Evolutionary conservation across 2,797 vertebrate species (phyloP), one percentile per base, ranked within the genome.

Genomic region (Xenentodon cancila): DNA sequence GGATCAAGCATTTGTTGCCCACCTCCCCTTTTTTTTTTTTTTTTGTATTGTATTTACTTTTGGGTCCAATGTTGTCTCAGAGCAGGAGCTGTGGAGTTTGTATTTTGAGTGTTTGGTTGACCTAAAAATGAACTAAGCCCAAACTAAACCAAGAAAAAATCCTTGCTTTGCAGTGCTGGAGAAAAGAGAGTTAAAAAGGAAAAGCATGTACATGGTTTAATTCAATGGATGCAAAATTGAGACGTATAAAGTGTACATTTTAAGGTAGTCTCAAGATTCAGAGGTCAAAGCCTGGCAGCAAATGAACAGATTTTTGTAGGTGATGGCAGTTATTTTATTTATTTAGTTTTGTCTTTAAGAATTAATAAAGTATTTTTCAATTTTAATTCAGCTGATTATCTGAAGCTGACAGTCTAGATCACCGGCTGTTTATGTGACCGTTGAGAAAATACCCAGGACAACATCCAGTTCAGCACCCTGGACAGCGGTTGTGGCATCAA

Each of bases 391-490:
- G 4, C 34, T 40, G 4, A 32, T 46, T 5, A 42, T 8, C 32
- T 25, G 34, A 1, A 46, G 7, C 13, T 17, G 49, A 37, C 34
- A 32, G 3, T 11, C 1, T 13, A 12, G 12, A 45, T 42, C 50
- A 7, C 58, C 30, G 34, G 5, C 54, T 21, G 22, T 9, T 22
- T 22, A 44, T 1, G 16, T 1, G 43, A 50, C 59, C 45, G 30
- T 25, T 25, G 25, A 25, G 22, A 15, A 15, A 52, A 37, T 13
- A 30, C 54, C 66, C 47, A 21, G 64, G 52, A 43, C 53, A 47
- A 53, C 45, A 18, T 44, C 27, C 30, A 47, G 4, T 80, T 80
- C 77, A 80, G 77, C 53, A 80, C 77, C 77, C 25, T 76, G 77
- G 77, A 75, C 77, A 80, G 77, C 58, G 61, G 22, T 13, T 22